Conservation (phyloP, 2,113 vertebrate genomes). For the Neodontobutis hainanensis region DNA sequence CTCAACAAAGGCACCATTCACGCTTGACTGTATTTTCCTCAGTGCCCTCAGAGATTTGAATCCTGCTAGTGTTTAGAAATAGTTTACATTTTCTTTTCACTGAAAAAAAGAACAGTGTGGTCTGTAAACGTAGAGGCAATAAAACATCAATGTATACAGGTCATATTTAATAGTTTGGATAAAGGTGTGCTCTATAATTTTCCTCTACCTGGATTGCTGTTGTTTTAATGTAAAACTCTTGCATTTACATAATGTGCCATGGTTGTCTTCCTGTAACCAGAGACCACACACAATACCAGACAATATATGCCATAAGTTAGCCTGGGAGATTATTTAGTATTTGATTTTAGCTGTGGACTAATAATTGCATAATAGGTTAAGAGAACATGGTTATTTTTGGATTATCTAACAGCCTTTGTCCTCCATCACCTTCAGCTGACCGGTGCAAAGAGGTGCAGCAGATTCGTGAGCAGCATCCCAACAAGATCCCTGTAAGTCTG, state of each 20-base stretch:
- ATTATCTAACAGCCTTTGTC: neutral
- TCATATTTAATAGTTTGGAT: neutral
- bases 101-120: conserved; percentile 3
- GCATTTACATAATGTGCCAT: too few species aligned
- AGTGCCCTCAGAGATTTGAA: conserved; percentile 27
- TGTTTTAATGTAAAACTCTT: too few species aligned
- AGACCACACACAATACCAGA: neutral
- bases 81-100: neutral
- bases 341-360: too few species aligned
- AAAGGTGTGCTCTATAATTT: too few species aligned
- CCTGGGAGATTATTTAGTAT: too few species aligned
- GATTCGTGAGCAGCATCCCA: conserved; percentile 96
- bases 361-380: neutral
- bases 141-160: neutral
- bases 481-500: conserved; percentile 93
- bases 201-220: too few species aligned
- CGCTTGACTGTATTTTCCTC: conserved; percentile 2
- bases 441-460: conserved; percentile 98
- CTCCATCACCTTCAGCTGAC: conserved; percentile 82
- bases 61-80: neutral
- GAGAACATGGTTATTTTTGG: neutral
- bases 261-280: too few species aligned
- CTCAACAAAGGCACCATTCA: conserved; percentile 51
- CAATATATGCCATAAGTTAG: too few species aligned
- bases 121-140: neutral